These are phyloP conservation scores for Bolinopsis microptera DNA, from an alignment of 37 sponge, comb jelly and placozoan species.

Conservation along the genomic window DNA sequence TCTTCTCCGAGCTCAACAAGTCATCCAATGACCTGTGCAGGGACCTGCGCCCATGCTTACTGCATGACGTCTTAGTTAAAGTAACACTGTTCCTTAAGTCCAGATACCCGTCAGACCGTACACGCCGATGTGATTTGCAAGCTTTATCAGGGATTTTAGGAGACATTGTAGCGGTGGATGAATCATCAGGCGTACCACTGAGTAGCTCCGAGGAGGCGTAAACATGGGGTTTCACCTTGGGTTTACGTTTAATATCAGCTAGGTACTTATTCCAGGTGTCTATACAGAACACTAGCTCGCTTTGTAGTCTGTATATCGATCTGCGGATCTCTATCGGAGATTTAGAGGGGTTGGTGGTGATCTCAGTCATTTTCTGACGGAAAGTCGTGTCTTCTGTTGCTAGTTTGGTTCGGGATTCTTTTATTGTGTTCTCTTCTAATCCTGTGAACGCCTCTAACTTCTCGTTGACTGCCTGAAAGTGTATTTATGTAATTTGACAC, in stretches of 20 bases:
- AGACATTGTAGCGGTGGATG: neutral
- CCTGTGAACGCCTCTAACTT: neutral
- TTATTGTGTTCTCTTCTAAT: neutral
- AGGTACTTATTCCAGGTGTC: slow-evolving; percentile 55
- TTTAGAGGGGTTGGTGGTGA: neutral
- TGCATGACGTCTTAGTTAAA: neutral
- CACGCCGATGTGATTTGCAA: neutral
- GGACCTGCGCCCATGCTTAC: neutral
- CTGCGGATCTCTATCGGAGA: slow-evolving; percentile 22
- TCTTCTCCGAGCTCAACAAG: neutral
- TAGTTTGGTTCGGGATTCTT: neutral
- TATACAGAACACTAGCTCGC: slow-evolving; percentile 9
- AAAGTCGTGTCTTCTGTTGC: neutral
- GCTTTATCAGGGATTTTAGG: neutral
- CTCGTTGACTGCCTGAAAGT: slow-evolving; percentile 29
- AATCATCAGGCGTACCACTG: neutral
- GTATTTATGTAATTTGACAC: too few relatives aligned
- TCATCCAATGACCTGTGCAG: neutral
- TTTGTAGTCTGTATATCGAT: slow-evolving; percentile 1
- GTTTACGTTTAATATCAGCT: neutral
- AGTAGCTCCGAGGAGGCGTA: slow-evolving; percentile 3
- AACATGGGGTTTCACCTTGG: neutral
- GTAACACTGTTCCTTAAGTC: neutral
- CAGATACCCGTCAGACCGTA: neutral
- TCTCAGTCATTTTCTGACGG: slow-evolving; percentile 33